phyloP scores from a whole-genome alignment of 92 coral and sea anemone genomes.

The Zoanthus gigantus region DNA sequence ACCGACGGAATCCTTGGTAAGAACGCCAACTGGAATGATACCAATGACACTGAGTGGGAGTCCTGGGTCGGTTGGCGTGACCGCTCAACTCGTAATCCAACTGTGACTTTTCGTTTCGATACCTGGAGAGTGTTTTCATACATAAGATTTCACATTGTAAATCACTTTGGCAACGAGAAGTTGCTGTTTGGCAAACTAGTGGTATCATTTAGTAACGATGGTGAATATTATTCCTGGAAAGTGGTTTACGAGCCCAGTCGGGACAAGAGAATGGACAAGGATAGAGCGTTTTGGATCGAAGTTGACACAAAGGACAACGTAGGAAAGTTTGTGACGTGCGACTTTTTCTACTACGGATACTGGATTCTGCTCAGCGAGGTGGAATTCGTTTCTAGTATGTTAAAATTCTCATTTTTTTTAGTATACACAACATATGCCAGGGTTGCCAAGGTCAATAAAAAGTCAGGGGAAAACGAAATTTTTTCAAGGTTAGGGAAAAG shows the following conservation, averaged over 20 bases:
- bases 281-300: conserved; percentile 86
- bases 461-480: too few relatives aligned
- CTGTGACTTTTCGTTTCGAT: conserved; percentile 87
- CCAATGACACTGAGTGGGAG: conserved; percentile 79
- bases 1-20: conserved; percentile 89
- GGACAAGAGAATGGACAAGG: conserved; percentile 49
- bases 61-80: conserved; percentile 99
- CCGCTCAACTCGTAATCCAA: conserved; percentile 67
- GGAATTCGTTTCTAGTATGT: conserved; percentile 88
- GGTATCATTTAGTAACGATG: conserved; percentile 89
- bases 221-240: conserved; percentile 94
- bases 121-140: conserved; percentile 74
- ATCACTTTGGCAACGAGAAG: conserved; percentile 84
- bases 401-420: too few relatives aligned
- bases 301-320: conserved; percentile 78
- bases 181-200: conserved; percentile 87
- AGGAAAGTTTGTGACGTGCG: conserved; percentile 90
- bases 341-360: conserved; percentile 91
- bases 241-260: conserved; percentile 88
- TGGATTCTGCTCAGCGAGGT: conserved; percentile 97
- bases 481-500: too few relatives aligned
- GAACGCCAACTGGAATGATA: conserved; percentile 86
- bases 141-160: conserved; percentile 84
- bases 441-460: not conserved
- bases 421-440: too few relatives aligned